These are phyloP conservation scores for Ophioninae sp. DNA, from an alignment of 2,888 invertebrate genomes.

Conservation along the genomic window DNA sequence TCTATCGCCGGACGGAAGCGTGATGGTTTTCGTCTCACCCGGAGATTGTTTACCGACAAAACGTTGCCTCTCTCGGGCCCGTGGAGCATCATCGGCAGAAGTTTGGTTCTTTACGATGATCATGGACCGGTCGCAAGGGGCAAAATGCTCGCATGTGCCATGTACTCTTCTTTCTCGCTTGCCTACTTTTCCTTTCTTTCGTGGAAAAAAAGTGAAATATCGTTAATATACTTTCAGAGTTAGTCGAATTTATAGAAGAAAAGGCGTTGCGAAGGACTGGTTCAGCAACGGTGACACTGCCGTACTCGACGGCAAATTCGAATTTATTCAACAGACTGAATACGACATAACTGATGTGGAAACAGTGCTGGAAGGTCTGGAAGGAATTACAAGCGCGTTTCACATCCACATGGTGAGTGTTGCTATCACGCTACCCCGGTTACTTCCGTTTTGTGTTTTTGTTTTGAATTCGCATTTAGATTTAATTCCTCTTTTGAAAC, in stretches of 20 bases:
- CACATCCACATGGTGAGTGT: constrained; percentile 89
- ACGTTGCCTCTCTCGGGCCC: constrained; percentile 89
- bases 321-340: constrained; percentile 92
- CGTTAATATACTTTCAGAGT: constrained; percentile 82
- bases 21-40: constrained; percentile 85
- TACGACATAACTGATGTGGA: constrained; percentile 92
- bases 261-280: constrained; percentile 94
- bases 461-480: background rate
- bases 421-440: background rate
- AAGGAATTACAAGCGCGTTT: constrained; percentile 86
- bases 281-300: constrained; percentile 89
- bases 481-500: constrained; percentile 44
- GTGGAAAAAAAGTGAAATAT: background rate
- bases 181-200: background rate
- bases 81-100: constrained; percentile 89
- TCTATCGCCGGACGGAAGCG: constrained; percentile 89
- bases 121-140: constrained; percentile 93
- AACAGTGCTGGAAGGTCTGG: constrained; percentile 88
- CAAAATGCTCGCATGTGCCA: constrained; percentile 93
- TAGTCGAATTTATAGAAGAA: constrained; percentile 88
- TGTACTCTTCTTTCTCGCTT: constrained; percentile 82
- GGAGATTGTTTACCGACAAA: constrained; percentile 90
- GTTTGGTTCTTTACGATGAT: constrained; percentile 93
- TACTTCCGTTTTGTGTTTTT: background rate
- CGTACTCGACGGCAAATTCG: constrained; percentile 88